Base-by-base conservation (phyloP, 1,140 invertebrate species). In the Trachymyrmex cornetzi region DNA sequence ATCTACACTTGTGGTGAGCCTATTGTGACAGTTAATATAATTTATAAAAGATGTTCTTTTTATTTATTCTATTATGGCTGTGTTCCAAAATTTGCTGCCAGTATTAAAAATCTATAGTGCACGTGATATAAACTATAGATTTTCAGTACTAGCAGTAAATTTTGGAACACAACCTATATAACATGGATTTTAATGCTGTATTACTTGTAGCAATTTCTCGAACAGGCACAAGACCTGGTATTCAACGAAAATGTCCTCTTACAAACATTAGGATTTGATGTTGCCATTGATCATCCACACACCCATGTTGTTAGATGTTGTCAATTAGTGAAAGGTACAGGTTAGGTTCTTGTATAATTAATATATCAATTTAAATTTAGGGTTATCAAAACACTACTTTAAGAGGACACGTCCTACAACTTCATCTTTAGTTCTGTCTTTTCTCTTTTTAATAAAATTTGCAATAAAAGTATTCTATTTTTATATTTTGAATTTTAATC, bases 211-310 rank as follows among this genome's bases (percentile, higher is more conserved):
- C 95, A 95, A 89, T 98, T 97, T 92, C 92, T 96, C 84, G 97
- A 98, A 92, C 96, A 97, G 94, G 97, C 97, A 44, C 98, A 99
- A 94, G 98, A 99, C 95, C 96, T 99, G 85, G 98, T 99, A 48
- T 98, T 98, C 94, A 99, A 99, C 96, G 99, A 99, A 95, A 99
- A 99, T 95, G 98, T 99, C 64, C 95, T 99, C 64, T 96, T 99
- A 77, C 98, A 99, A 96, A 99, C 99, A 2, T 96, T 99, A 91
- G 99, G 99, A 84, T 99, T 99, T 96, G 98, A 99, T 96, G 98
- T 99, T 38, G 98, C 98, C 80, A 99, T 99, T 92, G 98, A 99
- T 95, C 99, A 99, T 96, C 99, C 99, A 7, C 99, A 99, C 94
- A 99, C 99, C 30, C 98, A 99, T 95, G 98, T 99, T 87, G 98